Percentiles rank a stretch among this genome's conserved stretches.
Evolutionary conservation across 2,113 vertebrate genomes (phyloP).

Genomic region (Ophthalmolycus amberensis): DNA sequence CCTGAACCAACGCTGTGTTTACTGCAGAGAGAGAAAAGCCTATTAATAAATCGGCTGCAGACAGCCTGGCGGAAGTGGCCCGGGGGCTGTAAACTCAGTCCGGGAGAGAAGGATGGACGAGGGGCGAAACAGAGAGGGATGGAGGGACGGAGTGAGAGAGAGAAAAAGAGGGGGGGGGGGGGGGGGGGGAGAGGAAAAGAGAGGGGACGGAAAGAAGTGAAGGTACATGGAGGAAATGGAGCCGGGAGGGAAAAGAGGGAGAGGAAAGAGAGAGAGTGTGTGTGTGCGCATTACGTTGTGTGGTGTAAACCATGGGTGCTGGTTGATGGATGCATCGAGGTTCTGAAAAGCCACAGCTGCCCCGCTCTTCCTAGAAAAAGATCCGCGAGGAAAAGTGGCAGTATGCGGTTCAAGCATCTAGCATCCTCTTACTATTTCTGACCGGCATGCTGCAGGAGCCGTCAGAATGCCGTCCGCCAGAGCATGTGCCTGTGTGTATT

Average conservation of each 20-base stretch:
- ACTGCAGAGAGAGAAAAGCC: constrained; percentile 71
- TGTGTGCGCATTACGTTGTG: constrained; percentile 29
- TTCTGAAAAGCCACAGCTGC: constrained; percentile 80
- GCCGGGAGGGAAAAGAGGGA: constrained; percentile 14
- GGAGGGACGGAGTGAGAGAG: constrained; percentile 20
- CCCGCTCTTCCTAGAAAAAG: constrained; percentile 75
- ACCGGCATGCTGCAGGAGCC: constrained; percentile 70
- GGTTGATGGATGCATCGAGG: constrained; percentile 75
- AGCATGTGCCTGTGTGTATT: constrained; percentile 43
- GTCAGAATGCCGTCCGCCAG: constrained; percentile 69
- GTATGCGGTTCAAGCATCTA: constrained; percentile 81
- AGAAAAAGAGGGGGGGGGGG: background rate
- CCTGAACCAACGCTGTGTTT: constrained; percentile 70
- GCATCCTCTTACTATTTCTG: constrained; percentile 82
- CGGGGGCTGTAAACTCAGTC: constrained; percentile 69
- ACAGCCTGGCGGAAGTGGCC: constrained; percentile 78
- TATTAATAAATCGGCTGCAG: constrained; percentile 79
- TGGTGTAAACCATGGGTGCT: constrained; percentile 70
- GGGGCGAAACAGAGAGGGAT: constrained; percentile 50
- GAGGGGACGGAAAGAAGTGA: constrained; percentile 23
- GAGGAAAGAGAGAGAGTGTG: constrained; percentile 10
- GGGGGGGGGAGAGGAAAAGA: too few species aligned
- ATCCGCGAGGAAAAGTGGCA: constrained; percentile 70
- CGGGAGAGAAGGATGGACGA: constrained; percentile 60
- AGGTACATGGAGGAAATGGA: constrained; percentile 54